phyloP scores from a whole-genome alignment of 1,140 invertebrate genomes.

The Apis dorsata region DNA sequence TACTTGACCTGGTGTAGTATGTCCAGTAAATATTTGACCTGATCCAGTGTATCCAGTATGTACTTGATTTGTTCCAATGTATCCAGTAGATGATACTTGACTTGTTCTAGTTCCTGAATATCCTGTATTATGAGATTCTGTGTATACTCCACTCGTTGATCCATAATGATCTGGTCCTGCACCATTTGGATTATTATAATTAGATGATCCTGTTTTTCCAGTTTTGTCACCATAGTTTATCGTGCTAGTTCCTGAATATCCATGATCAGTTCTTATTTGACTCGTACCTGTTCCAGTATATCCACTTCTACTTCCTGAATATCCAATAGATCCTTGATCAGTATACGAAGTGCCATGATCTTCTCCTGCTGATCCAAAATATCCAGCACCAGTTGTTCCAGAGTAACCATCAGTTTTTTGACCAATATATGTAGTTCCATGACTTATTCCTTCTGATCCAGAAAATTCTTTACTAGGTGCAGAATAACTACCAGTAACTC shows the following conservation, averaged over 20 bases:
- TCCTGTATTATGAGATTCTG: background rate
- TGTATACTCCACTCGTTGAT: too few species aligned
- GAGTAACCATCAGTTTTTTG: constrained; percentile 20
- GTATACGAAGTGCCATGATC: background rate
- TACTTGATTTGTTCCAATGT: too few species aligned
- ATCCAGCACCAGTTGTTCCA: constrained; percentile 21
- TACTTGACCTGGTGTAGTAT: too few species aligned
- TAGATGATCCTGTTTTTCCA: background rate
- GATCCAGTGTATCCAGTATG: too few species aligned
- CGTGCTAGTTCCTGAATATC: too few species aligned
- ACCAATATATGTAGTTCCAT: background rate
- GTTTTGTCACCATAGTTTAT: background rate
- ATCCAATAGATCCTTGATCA: constrained; percentile 1
- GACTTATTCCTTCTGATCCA: background rate
- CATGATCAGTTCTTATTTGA: background rate
- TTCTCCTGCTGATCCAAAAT: background rate
- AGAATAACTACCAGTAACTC: constrained; percentile 21
- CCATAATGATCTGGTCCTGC: background rate
- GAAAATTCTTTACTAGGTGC: constrained; percentile 3
- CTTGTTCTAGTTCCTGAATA: background rate
- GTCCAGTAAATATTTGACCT: too few species aligned
- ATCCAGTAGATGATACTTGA: background rate
- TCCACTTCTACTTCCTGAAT: background rate
- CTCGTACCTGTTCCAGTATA: background rate
- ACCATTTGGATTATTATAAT: background rate